Conservation (phyloP, 2,888 invertebrate genomes). For the Temnothorax unifasciatus region DNA sequence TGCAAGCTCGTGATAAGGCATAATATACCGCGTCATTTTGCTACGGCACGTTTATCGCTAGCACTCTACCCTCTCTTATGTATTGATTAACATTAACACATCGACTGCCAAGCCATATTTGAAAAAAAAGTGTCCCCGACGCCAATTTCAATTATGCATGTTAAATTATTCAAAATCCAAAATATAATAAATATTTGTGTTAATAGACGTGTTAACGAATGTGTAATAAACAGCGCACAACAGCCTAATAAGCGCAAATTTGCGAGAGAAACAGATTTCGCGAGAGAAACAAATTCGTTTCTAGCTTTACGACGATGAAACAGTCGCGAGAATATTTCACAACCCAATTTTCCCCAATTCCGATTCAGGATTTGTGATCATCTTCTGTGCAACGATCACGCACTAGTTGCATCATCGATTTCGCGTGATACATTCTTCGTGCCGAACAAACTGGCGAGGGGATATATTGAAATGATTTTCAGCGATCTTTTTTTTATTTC, state of each 20-base stretch:
- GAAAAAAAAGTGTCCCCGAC: too few relatives aligned
- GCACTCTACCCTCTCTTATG: not conserved
- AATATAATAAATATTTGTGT: too few relatives aligned
- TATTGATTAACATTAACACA: too few relatives aligned
- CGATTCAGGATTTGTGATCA: not conserved
- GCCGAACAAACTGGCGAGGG: not conserved
- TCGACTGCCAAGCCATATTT: too few relatives aligned
- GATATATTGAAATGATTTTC: not conserved
- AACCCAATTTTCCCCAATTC: not conserved
- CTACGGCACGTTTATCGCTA: not conserved
- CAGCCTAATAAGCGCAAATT: not conserved
- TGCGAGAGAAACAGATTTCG: not conserved
- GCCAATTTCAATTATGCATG: too few relatives aligned
- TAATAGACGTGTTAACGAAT: too few relatives aligned
- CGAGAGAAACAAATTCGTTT: not conserved
- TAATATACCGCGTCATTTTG: not conserved
- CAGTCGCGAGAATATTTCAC: not conserved
- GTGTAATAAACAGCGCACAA: too few relatives aligned
- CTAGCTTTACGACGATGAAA: not conserved
- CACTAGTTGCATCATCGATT: conserved; percentile 38
- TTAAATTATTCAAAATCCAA: too few relatives aligned
- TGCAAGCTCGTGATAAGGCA: not conserved
- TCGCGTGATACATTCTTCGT: not conserved
- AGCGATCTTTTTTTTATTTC: not conserved
- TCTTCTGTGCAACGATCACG: conserved; percentile 24